These are phyloP conservation scores for Pristis pectinata DNA, from an alignment of 2,797 vertebrate species.

Conservation along the genomic window DNA sequence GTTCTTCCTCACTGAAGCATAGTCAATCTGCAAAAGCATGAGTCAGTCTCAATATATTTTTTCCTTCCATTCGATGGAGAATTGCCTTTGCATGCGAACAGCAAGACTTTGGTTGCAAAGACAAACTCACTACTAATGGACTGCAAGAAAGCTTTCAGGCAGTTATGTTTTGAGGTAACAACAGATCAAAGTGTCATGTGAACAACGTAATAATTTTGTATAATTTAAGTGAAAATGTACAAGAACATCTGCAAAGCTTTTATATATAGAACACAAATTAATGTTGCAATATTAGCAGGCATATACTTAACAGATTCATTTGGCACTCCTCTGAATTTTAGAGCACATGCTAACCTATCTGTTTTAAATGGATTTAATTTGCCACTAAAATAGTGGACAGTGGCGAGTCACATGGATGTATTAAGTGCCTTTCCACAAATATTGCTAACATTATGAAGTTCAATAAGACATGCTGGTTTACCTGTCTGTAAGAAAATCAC, in stretches of 20 bases:
- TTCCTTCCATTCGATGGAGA: neutral
- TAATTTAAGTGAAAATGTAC: neutral
- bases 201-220: neutral
- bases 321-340: neutral
- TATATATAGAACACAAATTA: neutral
- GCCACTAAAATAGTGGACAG: neutral
- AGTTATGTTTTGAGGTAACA: neutral
- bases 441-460: neutral
- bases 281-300: neutral
- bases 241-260: neutral
- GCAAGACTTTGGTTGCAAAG: neutral
- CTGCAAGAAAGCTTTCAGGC: neutral
- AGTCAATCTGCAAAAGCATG: slow-evolving; percentile 47
- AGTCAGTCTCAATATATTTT: slow-evolving; percentile 39
- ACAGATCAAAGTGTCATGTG: neutral
- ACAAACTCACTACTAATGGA: neutral
- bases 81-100: neutral
- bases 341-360: neutral
- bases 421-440: neutral
- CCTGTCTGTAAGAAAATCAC: neutral
- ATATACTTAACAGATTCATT: neutral
- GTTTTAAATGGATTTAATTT: neutral
- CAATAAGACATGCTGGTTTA: neutral
- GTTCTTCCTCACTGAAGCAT: slow-evolving; percentile 49
- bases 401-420: neutral